These are phyloP conservation scores for Ostrea denselamellosa DNA, from an alignment of 1,140 invertebrate genomes.

Conservation along the genomic window DNA sequence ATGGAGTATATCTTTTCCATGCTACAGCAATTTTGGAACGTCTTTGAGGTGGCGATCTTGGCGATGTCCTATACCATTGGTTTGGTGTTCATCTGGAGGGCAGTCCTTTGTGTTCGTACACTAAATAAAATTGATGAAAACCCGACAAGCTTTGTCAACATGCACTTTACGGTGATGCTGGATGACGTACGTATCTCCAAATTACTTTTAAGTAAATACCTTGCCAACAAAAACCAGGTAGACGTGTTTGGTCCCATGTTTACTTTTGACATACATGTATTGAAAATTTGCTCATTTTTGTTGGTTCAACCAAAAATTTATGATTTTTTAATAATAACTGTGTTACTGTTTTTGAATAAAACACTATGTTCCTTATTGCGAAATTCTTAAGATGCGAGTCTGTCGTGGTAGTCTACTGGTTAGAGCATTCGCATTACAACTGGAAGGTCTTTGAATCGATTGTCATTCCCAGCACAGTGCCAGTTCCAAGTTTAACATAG, in stretches of 20 bases:
- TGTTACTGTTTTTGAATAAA: too few relatives aligned
- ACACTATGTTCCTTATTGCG: too few relatives aligned
- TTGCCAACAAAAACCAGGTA: background rate
- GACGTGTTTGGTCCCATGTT: background rate
- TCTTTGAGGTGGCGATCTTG: constrained; percentile 70
- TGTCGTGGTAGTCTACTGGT: too few relatives aligned
- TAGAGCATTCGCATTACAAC: too few relatives aligned
- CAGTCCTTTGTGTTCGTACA: constrained; percentile 52
- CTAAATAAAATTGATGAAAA: constrained; percentile 56
- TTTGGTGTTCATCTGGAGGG: constrained; percentile 60
- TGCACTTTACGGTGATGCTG: constrained; percentile 56
- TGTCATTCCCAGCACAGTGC: too few relatives aligned
- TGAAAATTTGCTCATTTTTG: background rate
- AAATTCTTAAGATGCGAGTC: too few relatives aligned
- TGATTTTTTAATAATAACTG: too few relatives aligned
- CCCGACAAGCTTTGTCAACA: constrained; percentile 53
- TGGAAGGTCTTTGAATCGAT: too few relatives aligned
- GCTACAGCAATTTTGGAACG: constrained; percentile 78
- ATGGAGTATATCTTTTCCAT: background rate
- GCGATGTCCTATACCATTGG: constrained; percentile 50
- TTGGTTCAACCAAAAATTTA: background rate
- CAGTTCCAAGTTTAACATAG: too few relatives aligned
- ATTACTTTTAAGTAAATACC: background rate
- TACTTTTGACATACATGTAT: background rate
- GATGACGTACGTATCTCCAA: constrained; percentile 66